A percentile compares a stretch with the other conserved stretches of the same genome.
phyloP scores from a whole-genome alignment of 2,797 vertebrate species.

The Cirrhinus molitorella region DNA sequence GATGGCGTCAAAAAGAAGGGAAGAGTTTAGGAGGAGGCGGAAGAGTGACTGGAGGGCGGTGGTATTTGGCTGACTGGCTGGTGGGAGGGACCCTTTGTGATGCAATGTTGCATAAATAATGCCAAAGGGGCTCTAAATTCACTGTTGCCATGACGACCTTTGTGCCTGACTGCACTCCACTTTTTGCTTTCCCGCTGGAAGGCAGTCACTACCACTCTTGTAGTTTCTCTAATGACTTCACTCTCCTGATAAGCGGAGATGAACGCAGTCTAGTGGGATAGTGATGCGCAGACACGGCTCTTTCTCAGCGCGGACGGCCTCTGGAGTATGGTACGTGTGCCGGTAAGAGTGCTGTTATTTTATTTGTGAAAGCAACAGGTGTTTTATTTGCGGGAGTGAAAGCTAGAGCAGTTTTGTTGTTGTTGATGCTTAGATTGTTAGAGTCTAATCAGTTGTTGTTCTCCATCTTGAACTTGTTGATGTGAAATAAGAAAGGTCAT shows the following conservation, averaged over 20 bases:
- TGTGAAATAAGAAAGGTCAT: slow-evolving; percentile 32
- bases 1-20: slow-evolving; percentile 60
- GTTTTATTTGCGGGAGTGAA: slow-evolving; percentile 9
- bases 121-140: slow-evolving; percentile 87
- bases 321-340: slow-evolving; percentile 79
- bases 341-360: slow-evolving; percentile 70
- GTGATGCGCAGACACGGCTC: slow-evolving; percentile 39
- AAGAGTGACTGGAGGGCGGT: slow-evolving; percentile 72
- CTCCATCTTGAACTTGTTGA: not conserved
- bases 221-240: slow-evolving; percentile 60
- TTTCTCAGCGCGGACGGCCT: slow-evolving; percentile 43
- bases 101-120: slow-evolving; percentile 93
- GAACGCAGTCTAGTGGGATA: slow-evolving; percentile 52
- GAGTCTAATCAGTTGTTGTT: slow-evolving; percentile 20
- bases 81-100: slow-evolving; percentile 89
- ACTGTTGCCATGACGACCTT: slow-evolving; percentile 95
- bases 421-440: not conserved
- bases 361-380: slow-evolving; percentile 59
- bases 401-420: not conserved
- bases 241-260: slow-evolving; percentile 47
- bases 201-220: slow-evolving; percentile 70
- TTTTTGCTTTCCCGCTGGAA: slow-evolving; percentile 76
- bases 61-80: slow-evolving; percentile 77
- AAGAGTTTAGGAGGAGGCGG: slow-evolving; percentile 59
- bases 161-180: slow-evolving; percentile 89